These are phyloP conservation scores for Drosophila cracens DNA, from an alignment of 2,888 invertebrate genomes.

Conservation along the genomic window DNA sequence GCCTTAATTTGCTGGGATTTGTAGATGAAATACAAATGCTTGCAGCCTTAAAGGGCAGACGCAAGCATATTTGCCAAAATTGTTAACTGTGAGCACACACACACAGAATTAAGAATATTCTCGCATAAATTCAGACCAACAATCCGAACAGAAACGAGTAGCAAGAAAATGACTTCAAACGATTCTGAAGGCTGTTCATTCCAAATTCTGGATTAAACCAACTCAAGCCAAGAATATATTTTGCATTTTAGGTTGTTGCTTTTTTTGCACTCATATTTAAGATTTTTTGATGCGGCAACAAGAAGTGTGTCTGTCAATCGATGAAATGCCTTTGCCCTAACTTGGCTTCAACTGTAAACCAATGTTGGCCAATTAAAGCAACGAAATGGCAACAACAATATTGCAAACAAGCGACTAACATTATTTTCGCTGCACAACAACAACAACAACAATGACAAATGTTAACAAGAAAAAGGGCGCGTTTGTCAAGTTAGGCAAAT, in stretches of 20 bases:
- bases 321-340: constrained; percentile 5
- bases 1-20: background rate
- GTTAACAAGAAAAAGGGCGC: constrained; percentile 24
- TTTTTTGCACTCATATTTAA: background rate
- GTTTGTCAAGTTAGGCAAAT: constrained; percentile 52
- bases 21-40: constrained; percentile 7
- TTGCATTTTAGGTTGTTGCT: background rate
- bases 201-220: background rate
- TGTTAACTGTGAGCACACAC: background rate
- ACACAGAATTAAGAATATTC: background rate
- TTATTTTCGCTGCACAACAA: constrained; percentile 15
- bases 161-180: background rate
- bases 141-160: background rate
- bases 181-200: background rate
- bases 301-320: constrained; percentile 13
- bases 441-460: background rate
- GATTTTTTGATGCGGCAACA: background rate
- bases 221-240: background rate
- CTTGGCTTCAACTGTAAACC: constrained; percentile 17
- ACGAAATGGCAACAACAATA: constrained; percentile 51
- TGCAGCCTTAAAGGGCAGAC: background rate
- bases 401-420: constrained; percentile 24
- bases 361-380: constrained; percentile 63
- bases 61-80: background rate
- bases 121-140: background rate